These are phyloP conservation scores for Catagonus wagneri DNA, from an alignment of 2,113 vertebrate species.

Conservation along the genomic window DNA sequence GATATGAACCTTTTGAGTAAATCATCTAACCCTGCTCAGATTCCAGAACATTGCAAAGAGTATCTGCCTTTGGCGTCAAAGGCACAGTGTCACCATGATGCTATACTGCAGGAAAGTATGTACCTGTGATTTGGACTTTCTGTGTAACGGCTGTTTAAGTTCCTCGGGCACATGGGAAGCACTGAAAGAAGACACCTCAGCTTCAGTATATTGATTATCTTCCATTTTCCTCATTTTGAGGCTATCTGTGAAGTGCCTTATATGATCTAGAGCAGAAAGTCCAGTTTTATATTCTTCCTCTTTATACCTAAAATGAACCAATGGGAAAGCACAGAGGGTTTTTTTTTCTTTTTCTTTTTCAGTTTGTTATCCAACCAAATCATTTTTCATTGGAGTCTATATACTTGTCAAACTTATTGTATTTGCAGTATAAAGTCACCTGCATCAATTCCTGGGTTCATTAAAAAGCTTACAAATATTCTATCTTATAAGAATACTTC, in stretches of 20 bases:
- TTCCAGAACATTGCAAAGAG: background rate
- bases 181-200: constrained; percentile 92
- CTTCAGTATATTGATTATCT: constrained; percentile 94
- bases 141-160: constrained; percentile 97
- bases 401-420: constrained; percentile 42
- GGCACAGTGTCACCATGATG: constrained; percentile 29
- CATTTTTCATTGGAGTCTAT: constrained; percentile 61
- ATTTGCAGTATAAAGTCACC: constrained; percentile 49
- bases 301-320: constrained; percentile 91
- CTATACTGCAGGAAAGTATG: constrained; percentile 76
- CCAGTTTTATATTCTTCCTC: constrained; percentile 95
- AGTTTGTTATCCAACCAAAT: constrained; percentile 66
- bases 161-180: constrained; percentile 93
- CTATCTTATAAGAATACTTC: constrained; percentile 14
- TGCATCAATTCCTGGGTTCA: background rate
- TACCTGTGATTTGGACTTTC: constrained; percentile 99
- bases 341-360: constrained; percentile 64
- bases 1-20: background rate
- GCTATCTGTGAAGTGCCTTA: constrained; percentile 96
- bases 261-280: constrained; percentile 97
- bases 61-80: background rate
- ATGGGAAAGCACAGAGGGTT: constrained; percentile 77
- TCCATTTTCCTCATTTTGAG: constrained; percentile 95
- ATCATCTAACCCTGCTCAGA: constrained; percentile 18
- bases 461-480: constrained; percentile 26